Evolutionary conservation across 2,888 invertebrate species (phyloP).

Genomic region (Drymonia ruficornis): DNA sequence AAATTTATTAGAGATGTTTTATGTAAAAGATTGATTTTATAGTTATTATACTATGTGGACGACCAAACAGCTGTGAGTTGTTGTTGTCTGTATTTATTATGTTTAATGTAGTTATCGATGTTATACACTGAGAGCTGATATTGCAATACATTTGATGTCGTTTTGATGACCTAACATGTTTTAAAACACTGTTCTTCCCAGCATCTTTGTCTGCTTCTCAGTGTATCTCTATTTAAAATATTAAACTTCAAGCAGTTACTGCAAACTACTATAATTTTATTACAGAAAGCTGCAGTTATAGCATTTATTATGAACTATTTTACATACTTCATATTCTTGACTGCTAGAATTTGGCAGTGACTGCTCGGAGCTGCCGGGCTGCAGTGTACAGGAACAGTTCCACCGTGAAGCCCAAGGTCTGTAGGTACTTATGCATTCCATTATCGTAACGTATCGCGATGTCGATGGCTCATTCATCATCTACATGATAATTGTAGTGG

Average conservation of each 20-base stretch:
- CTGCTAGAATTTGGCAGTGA: not conserved
- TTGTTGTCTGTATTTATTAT: constrained; percentile 40
- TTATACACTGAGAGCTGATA: constrained; percentile 6
- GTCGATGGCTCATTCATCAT: constrained; percentile 23
- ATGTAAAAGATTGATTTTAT: constrained; percentile 39
- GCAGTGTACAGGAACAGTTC: constrained; percentile 3
- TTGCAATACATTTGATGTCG: not conserved
- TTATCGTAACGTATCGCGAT: constrained; percentile 18
- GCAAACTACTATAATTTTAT: not conserved
- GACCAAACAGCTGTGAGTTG: constrained; percentile 35
- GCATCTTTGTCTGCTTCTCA: not conserved
- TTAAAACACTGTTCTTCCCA: not conserved
- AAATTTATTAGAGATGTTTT: constrained; percentile 59
- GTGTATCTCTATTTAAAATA: not conserved
- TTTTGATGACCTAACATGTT: not conserved
- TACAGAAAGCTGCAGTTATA: not conserved
- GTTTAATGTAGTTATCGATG: constrained; percentile 25
- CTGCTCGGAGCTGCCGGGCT: not conserved
- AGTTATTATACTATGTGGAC: constrained; percentile 32
- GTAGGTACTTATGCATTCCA: constrained; percentile 43
- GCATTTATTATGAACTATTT: too few relatives aligned
- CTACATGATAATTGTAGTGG: constrained; percentile 35
- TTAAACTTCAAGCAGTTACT: not conserved
- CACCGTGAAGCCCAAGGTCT: not conserved
- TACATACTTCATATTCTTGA: too few relatives aligned